These are phyloP conservation scores for Cantharis lateralis DNA, from an alignment of 2,888 invertebrate genomes.

Conservation along the genomic window DNA sequence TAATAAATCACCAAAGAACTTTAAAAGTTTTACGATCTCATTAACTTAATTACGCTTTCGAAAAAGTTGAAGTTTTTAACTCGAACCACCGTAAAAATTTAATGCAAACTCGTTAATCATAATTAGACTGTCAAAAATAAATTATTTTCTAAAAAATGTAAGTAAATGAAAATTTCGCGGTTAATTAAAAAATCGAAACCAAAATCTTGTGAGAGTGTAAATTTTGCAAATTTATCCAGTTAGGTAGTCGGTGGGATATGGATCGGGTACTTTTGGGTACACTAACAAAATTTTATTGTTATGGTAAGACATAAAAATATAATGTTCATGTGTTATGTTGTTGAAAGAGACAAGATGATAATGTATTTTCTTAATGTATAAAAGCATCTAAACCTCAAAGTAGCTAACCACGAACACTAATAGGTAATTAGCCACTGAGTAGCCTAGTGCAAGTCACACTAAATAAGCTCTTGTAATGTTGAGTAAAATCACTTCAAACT, in stretches of 20 bases:
- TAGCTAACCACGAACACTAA: conserved; percentile 34
- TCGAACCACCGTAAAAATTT: not conserved
- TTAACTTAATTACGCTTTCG: not conserved
- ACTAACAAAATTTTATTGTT: not conserved
- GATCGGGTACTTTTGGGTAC: not conserved
- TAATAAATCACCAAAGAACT: not conserved
- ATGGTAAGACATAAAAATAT: not conserved
- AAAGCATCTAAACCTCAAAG: conserved; percentile 27
- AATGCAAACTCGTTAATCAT: not conserved
- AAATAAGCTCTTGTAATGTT: conserved; percentile 34
- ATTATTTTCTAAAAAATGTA: not conserved
- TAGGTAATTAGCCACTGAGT: conserved; percentile 40
- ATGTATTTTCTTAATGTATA: conserved; percentile 26
- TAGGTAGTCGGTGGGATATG: not conserved
- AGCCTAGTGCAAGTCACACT: conserved; percentile 42
- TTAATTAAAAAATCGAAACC: not conserved
- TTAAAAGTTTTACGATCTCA: not conserved
- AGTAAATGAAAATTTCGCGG: not conserved
- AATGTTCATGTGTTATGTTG: not conserved
- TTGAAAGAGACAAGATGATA: conserved; percentile 15
- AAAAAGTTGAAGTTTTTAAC: not conserved
- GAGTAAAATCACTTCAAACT: conserved; percentile 15
- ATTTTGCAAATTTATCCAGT: not conserved
- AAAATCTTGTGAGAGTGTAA: not conserved
- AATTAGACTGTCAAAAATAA: not conserved